Conservation (phyloP, 23 tunicate genomes). For the Halocynthia aurantium region DNA sequence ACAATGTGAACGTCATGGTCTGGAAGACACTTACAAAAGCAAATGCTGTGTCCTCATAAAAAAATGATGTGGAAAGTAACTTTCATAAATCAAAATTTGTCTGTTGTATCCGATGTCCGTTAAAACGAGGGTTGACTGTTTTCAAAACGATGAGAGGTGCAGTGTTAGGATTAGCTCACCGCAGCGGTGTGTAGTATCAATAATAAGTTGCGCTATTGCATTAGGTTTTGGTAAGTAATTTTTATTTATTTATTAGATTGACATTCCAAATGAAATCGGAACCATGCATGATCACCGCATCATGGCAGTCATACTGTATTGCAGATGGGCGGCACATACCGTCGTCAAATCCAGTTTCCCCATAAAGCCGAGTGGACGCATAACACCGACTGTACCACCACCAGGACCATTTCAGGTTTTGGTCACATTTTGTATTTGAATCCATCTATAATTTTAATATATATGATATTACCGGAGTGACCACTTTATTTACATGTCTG, state of each 20-base stretch:
- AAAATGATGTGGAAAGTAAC: no score
- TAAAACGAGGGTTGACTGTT: no score
- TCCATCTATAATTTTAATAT: background rate
- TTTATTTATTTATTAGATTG: conserved; percentile 33
- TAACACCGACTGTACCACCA: conserved; percentile 63
- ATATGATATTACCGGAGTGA: no score
- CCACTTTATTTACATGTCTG: background rate
- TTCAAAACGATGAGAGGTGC: no score
- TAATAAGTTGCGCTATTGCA: no score
- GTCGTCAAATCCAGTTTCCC: conserved; percentile 84
- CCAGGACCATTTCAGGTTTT: conserved; percentile 71
- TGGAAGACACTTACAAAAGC: no score
- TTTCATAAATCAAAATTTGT: no score
- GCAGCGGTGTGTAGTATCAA: no score
- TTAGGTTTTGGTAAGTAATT: background rate
- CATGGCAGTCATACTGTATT: conserved; percentile 62
- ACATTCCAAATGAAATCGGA: conserved; percentile 33
- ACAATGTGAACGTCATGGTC: no score
- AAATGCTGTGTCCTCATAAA: no score
- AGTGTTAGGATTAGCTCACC: no score
- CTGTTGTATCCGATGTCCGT: no score
- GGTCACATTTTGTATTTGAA: background rate
- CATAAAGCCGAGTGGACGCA: conserved; percentile 63
- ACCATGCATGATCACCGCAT: conserved; percentile 70
- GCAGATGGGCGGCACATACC: conserved; percentile 78